Conservation (phyloP, 2,797 vertebrate genomes). For the Neomorphus geoffroyi region DNA sequence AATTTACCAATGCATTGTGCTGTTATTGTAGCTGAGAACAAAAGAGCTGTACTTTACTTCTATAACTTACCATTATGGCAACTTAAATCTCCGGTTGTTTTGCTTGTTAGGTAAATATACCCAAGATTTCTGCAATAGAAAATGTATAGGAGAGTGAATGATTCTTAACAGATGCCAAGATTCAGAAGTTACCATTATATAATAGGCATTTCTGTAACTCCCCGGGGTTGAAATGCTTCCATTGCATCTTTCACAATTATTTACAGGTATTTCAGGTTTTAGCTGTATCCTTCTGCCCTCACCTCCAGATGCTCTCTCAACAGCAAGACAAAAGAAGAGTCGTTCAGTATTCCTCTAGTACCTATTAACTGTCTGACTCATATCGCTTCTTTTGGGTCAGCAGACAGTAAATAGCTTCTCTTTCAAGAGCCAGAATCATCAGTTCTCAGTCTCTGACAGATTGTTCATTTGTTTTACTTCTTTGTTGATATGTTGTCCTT, state of each 20-base stretch:
- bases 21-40: background rate
- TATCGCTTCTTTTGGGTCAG: background rate
- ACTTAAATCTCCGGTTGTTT: background rate
- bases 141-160: background rate
- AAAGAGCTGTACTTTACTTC: background rate
- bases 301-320: background rate
- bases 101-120: background rate
- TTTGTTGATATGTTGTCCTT: background rate
- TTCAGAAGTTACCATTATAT: background rate
- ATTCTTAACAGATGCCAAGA: background rate
- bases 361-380: background rate
- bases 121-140: background rate
- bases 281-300: background rate
- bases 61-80: background rate
- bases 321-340: background rate
- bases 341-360: background rate
- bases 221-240: background rate
- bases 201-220: background rate
- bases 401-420: background rate
- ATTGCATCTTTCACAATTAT: slow-evolving; percentile 3
- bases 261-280: slow-evolving; percentile 34
- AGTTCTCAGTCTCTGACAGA: background rate
- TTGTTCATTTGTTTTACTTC: background rate
- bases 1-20: background rate
- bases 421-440: background rate